Evolutionary conservation across 2,797 vertebrate species (phyloP).

Genomic region (Sebastes paucispinis): DNA sequence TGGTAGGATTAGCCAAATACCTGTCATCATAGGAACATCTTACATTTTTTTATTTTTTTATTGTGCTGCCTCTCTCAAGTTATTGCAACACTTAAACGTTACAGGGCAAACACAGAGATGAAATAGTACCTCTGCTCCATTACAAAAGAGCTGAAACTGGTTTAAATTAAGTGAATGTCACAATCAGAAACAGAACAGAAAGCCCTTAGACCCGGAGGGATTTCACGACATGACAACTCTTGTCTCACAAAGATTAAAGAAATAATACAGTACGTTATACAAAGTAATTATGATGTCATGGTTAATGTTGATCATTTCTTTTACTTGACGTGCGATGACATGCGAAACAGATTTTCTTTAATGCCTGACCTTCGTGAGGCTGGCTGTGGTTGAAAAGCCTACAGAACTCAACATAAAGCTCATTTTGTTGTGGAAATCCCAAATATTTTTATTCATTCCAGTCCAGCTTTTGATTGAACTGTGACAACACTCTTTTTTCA

Average conservation of each 20-base stretch:
- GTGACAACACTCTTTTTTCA: not conserved
- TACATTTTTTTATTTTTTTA: not conserved
- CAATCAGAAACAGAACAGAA: not conserved
- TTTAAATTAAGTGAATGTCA: not conserved
- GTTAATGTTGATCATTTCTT: constrained; percentile 14
- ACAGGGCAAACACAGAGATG: not conserved
- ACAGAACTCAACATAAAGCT: not conserved
- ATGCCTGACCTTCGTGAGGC: not conserved
- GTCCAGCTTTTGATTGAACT: constrained; percentile 19
- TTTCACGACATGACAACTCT: not conserved
- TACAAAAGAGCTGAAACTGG: constrained; percentile 3
- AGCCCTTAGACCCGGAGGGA: not conserved
- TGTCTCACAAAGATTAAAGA: not conserved
- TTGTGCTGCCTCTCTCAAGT: not conserved
- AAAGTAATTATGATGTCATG: constrained; percentile 1
- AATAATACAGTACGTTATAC: not conserved
- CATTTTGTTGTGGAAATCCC: constrained; percentile 15
- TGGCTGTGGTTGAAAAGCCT: not conserved
- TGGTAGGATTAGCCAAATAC: not conserved
- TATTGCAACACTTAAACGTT: constrained; percentile 2
- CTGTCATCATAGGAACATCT: not conserved
- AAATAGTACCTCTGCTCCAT: constrained; percentile 15
- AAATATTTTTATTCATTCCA: constrained; percentile 5
- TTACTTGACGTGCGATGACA: not conserved
- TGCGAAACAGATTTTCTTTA: not conserved